Evolutionary conservation across 2,113 vertebrate genomes (phyloP).

Genomic region (Micronycteris hirsuta): DNA sequence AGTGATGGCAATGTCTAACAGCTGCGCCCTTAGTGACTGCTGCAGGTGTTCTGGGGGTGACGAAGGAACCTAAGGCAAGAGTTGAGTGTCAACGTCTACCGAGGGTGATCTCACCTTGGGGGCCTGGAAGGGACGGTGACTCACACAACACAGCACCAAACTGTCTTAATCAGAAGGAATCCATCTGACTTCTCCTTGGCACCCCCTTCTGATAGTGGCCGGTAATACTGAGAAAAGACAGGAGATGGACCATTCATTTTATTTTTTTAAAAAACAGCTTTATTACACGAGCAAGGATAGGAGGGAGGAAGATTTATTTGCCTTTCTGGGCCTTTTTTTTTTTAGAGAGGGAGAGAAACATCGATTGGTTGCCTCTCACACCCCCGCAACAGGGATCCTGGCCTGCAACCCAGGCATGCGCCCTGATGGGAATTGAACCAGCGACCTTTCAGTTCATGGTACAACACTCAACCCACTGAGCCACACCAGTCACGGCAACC

Average conservation of each 20-base stretch:
- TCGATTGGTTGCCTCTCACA: too few relatives aligned
- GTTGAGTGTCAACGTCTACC: neutral
- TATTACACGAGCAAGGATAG: too few relatives aligned
- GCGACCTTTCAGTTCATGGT: too few relatives aligned
- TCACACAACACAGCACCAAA: neutral
- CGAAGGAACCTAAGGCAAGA: neutral
- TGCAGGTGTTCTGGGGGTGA: neutral
- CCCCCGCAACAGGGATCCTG: too few relatives aligned
- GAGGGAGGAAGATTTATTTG: too few relatives aligned
- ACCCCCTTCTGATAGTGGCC: neutral
- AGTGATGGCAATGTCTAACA: neutral
- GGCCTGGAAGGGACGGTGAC: neutral
- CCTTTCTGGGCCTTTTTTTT: too few relatives aligned
- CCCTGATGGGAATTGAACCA: too few relatives aligned
- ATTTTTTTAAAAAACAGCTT: too few relatives aligned
- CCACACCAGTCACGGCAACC: neutral
- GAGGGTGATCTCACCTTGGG: neutral
- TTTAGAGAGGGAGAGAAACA: too few relatives aligned
- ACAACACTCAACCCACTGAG: too few relatives aligned
- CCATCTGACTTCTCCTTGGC: neutral
- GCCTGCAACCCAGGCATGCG: too few relatives aligned
- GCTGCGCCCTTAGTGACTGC: neutral
- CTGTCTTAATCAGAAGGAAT: neutral
- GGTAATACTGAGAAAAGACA: neutral
- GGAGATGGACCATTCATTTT: neutral